Evolutionary conservation across 2,888 invertebrate species (phyloP).

Genomic region (Brenthis hecate): DNA sequence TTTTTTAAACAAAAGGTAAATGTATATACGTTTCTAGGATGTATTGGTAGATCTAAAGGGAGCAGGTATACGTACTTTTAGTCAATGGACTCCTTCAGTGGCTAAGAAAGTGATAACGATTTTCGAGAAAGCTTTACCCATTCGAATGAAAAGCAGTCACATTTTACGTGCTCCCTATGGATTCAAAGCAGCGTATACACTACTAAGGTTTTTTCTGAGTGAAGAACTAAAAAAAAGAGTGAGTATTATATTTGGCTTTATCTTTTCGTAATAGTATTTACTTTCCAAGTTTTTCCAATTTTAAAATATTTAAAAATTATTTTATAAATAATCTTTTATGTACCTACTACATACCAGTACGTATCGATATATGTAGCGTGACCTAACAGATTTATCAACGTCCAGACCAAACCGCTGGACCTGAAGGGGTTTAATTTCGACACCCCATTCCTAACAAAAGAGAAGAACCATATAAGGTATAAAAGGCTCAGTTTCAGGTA

Average conservation of each 20-base stretch:
- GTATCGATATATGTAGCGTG: no score
- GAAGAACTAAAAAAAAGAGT: conserved; percentile 84
- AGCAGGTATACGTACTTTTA: conserved; percentile 76
- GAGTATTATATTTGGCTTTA: conserved; percentile 44
- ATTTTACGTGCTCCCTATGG: conserved; percentile 82
- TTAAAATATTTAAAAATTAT: no score
- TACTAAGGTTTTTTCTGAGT: conserved; percentile 83
- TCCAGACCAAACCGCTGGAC: no score
- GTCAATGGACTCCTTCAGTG: conserved; percentile 81
- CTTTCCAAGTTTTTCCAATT: background rate
- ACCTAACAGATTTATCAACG: no score
- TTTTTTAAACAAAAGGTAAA: no score
- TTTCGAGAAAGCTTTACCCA: conserved; percentile 83
- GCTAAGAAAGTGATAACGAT: conserved; percentile 81
- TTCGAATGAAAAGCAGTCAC: conserved; percentile 81
- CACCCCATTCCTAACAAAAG: no score
- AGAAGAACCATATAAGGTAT: no score
- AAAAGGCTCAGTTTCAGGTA: no score
- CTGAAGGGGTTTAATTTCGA: no score
- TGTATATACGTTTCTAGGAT: conserved; percentile 50
- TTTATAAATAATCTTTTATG: no score
- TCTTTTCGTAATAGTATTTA: background rate
- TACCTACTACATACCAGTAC: no score
- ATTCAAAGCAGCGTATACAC: conserved; percentile 81
- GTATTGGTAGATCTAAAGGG: conserved; percentile 81